Conservation (phyloP, 2,113 vertebrate species). For the Amphilophus citrinellus region DNA sequence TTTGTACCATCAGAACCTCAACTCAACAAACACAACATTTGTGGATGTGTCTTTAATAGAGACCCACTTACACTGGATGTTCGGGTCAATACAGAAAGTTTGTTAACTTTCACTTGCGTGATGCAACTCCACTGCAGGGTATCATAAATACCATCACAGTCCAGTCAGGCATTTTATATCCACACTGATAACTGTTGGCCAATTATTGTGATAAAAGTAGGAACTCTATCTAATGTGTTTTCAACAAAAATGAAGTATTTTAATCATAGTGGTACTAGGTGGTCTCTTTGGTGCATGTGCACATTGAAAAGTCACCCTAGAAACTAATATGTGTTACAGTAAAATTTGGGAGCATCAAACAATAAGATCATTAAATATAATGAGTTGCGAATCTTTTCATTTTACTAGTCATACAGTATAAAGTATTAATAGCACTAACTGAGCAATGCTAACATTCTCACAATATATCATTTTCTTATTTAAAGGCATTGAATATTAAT, state of each 20-base stretch:
- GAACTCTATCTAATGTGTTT: too few relatives aligned
- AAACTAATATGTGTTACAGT: neutral
- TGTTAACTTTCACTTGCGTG: neutral
- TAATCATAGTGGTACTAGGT: rapidly evolving
- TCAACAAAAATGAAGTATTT: neutral
- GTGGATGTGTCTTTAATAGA: neutral
- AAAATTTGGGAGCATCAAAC: neutral
- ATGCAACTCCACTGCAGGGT: neutral
- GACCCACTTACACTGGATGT: neutral
- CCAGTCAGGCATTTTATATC: too few relatives aligned
- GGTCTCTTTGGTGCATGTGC: neutral
- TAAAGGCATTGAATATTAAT: neutral
- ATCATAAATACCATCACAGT: neutral
- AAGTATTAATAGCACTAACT: neutral
- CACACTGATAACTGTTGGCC: too few relatives aligned
- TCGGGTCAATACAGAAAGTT: neutral
- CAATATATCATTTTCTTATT: neutral
- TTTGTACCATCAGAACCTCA: conserved; percentile 29
- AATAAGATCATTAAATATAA: neutral
- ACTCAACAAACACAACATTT: conserved; percentile 16
- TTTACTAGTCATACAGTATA: neutral
- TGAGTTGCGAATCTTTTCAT: neutral
- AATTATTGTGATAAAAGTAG: too few relatives aligned
- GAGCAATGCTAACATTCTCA: neutral
- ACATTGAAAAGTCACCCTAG: neutral